Base-by-base conservation (phyloP, 2,113 vertebrate genomes). In the Gasterosteus nipponicus region DNA sequence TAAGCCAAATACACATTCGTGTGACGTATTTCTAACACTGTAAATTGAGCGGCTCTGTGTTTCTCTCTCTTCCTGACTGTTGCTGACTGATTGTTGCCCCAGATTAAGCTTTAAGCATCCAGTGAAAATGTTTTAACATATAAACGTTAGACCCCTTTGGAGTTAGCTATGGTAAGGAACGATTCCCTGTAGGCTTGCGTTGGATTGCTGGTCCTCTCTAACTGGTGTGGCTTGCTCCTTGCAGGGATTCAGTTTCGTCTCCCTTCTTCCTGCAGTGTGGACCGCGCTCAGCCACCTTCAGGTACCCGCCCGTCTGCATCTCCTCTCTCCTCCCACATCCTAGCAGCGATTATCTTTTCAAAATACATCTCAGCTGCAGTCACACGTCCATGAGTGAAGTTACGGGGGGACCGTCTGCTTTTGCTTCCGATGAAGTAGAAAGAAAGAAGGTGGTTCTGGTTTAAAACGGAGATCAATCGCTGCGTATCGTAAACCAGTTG, bases 231-330 rank as follows among this genome's bases (percentile, higher is more conserved):
- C 88, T 89, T 92, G 73, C 86, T 92, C 77, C 83, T 93, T 92
- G 64, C 91, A 95, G 94, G 94, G 89, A 95, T 95, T 93, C 94
- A 95, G 91, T 95, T 95, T 89, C 94, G 94, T 85, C 93, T 95
- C 83, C 94, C 94, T 75, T 91, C 94, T 87, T 90, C 94, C 72
- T 95, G 94, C 90, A 91, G 90, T 42, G 93, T 90, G 83, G 94
- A 95, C 84, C 93, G 94, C 41, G 90, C 92, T 82, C 93, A 94
- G 31, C 90, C 92, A 56, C 90, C 91, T 78, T 90, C 93, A 94
- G 94, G 94, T 94, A 94, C 75, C 69, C 15, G 33, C 59, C 67
- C 12, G 5, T 56, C 47, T 31, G 58, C 63, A 81, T 70, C 57
- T 63, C 60, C 57, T 63, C 65, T 59, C n/a, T 44, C 46, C 61